Evolutionary conservation across 2,113 vertebrate species (phyloP), one percentile per base, ranked within the genome.

Genomic region (Triplophysa rosa): DNA sequence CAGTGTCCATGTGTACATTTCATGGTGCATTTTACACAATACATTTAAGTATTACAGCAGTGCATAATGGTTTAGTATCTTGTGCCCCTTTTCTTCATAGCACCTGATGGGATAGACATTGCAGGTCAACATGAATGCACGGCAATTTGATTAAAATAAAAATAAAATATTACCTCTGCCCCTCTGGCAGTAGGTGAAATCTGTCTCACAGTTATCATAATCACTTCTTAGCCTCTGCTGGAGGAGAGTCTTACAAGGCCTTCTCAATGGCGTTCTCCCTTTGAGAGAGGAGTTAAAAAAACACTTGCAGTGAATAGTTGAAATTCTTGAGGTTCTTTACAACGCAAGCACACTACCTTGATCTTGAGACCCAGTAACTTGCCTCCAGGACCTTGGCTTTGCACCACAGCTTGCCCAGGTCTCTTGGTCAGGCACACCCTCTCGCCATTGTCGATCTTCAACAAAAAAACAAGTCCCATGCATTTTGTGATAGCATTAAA

Each of bases 51-150:
- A 86, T 79, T 84, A 84, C 24, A 67, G 79, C 67, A 78, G 84
- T 84, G 84, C 80, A 79, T 54, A 17, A 63, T 33, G 16, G 19
- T 65, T 86, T 74, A 87, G 84, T 82, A 87, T 88, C 82, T 83
- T 52, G 85, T 79, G 80, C 84, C 82, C 73, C 85, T 87, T 85
- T 83, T 89, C 76, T 87, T 89, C 26, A 59, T 79, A 64, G 81
- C 84, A 49, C 88, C 88, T 89, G 75, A 37, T 66, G 42, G 45
- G 58, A 75, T 52, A 45, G 7, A 61, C 1, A 1, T 45, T 0
- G 12, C 45, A 17, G 24, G 14, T 67, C 56, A 17, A 49, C 71
- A 40, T 71, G 16, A 66, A 13, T 74, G 12, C 19, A 37, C 2
- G 0, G 4, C 21, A 24, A 58, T 52, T 3, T 56, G 11, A 4